Evolutionary conservation across 2,888 invertebrate genomes (phyloP).

Genomic region (Allacma fusca): DNA sequence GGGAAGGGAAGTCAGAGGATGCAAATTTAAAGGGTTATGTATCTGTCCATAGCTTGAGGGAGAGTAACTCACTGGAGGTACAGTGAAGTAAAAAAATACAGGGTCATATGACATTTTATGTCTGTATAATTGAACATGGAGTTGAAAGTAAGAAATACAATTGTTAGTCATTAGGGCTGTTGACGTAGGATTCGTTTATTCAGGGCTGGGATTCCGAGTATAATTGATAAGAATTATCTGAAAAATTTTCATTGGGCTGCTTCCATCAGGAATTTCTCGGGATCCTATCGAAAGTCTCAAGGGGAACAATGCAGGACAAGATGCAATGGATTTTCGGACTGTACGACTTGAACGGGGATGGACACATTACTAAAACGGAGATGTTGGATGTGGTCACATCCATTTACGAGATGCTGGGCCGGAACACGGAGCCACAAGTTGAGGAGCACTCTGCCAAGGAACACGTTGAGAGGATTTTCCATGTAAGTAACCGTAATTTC

Average conservation of each 20-base stretch:
- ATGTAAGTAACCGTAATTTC: slow-evolving; percentile 71
- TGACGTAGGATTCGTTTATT: too few relatives aligned
- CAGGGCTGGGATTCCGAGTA: too few relatives aligned
- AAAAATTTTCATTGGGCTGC: slow-evolving; percentile 60
- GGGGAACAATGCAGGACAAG: slow-evolving; percentile 84
- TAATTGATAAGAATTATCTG: too few relatives aligned
- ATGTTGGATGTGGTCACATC: slow-evolving; percentile 84
- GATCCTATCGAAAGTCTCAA: slow-evolving; percentile 82
- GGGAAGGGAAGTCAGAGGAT: too few relatives aligned
- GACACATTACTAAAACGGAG: slow-evolving; percentile 82
- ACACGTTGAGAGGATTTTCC: slow-evolving; percentile 86
- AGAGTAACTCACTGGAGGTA: too few relatives aligned
- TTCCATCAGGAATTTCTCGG: slow-evolving; percentile 89
- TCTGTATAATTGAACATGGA: too few relatives aligned
- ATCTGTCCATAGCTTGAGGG: too few relatives aligned
- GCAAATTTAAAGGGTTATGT: too few relatives aligned
- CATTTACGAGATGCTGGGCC: slow-evolving; percentile 86
- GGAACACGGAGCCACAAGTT: slow-evolving; percentile 77
- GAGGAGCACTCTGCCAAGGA: slow-evolving; percentile 78
- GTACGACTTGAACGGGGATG: slow-evolving; percentile 87
- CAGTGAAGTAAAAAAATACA: too few relatives aligned
- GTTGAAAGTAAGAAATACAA: too few relatives aligned
- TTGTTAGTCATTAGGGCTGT: too few relatives aligned
- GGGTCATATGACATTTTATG: too few relatives aligned
- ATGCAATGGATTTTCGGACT: slow-evolving; percentile 87